A percentile compares a stretch with the other conserved stretches of the same genome.
These are phyloP conservation scores for Taenioides sp. DNA, from an alignment of 2,797 vertebrate genomes.

Conservation along the genomic window DNA sequence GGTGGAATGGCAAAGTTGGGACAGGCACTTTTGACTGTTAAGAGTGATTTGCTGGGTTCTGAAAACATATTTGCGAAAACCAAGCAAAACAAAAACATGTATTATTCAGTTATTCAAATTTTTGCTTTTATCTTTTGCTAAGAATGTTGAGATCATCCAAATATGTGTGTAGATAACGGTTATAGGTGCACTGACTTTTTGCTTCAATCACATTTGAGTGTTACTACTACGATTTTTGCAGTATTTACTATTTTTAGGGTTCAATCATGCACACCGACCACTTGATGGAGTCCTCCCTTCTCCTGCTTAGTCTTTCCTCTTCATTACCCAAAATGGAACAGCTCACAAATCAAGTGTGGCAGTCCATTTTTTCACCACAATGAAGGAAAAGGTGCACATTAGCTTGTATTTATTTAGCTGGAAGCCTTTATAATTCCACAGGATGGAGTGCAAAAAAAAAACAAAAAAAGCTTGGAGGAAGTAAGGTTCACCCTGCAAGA, in stretches of 20 bases:
- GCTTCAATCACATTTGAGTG: not conserved
- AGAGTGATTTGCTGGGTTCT: not conserved
- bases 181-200: not conserved
- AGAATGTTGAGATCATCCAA: not conserved
- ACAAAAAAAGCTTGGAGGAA: not conserved
- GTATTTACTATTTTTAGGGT: constrained; percentile 67
- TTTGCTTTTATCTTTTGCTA: not conserved
- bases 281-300: constrained; percentile 62
- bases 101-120: too few relatives aligned
- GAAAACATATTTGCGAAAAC: not conserved
- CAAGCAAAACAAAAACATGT: too few relatives aligned
- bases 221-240: constrained; percentile 31
- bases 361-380: constrained; percentile 57
- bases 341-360: constrained; percentile 72
- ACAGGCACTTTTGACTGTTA: not conserved
- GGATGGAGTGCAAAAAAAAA: constrained; percentile 27
- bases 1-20: not conserved
- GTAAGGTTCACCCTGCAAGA: constrained; percentile 22
- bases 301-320: constrained; percentile 57
- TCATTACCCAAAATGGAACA: constrained; percentile 73
- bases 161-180: not conserved
- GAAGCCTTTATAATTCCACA: constrained; percentile 63
- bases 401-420: constrained; percentile 77
- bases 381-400: constrained; percentile 70
- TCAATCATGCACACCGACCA: constrained; percentile 56